Evolutionary conservation across 2,113 vertebrate genomes (phyloP), one percentile per base, ranked within the genome.

Genomic region (Tor tambroides): DNA sequence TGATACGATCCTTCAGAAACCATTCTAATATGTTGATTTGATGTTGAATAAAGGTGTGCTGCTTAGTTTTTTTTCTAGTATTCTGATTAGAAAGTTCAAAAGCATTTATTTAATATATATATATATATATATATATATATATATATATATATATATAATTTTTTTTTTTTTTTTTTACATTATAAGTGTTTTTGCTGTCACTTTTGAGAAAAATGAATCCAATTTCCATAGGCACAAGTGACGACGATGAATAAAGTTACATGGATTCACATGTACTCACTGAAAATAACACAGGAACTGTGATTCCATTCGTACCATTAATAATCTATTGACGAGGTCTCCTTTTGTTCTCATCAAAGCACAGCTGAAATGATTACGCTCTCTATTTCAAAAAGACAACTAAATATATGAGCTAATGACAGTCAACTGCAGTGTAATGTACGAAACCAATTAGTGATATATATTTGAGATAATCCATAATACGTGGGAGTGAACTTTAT

Each of bases 401-500:
- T 61, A 59, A 74, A 59, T 30, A 59, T 41, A 75, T 19, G 21
- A 41, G 30, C 67, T 7, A 41, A 71, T 69, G 83, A 21, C 46
- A 71, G 28, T 49, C 23, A 84, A 12, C n/a, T 17, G 23, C 49
- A 19, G 49, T 65, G 83, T 19, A 74, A 54, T 56, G 89, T 85
- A 85, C 85, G 71, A 90, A 91, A 92, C 93, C 91, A 92, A 93
- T 93, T 87, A 80, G 26, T 75, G 23, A 85, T 92, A 91, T 93
- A 92, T 92, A 91, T 94, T 89, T 86, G 86, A 88, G 91, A 92
- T 93, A 93, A 94, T 93, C 91, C 91, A 90, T 76, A 89, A 85
- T 80, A 90, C 92, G 93, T 91, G 88, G 91, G 92, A 92, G 87
- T 84, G 89, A 85, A 90, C 91, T 93, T 93, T 90, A 92, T 91